These are phyloP conservation scores for Anneissia japonica DNA, from an alignment of 35 echinoderm and acorn worm species.

Conservation along the genomic window DNA sequence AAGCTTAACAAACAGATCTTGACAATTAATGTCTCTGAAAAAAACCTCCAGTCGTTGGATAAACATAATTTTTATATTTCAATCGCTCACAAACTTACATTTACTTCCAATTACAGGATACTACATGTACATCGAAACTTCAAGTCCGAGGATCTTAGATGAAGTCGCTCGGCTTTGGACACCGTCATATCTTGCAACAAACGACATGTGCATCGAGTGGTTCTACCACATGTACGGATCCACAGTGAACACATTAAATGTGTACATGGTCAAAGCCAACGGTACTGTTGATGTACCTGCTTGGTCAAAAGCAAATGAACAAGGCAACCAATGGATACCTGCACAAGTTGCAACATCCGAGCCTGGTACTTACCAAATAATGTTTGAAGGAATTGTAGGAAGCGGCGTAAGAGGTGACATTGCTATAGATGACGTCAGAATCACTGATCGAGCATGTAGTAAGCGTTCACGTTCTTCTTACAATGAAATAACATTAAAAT, in stretches of 20 bases:
- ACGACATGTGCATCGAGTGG: conserved; percentile 1
- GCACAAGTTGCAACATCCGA: background rate
- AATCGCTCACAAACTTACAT: no score
- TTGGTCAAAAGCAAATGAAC: background rate
- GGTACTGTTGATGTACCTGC: background rate
- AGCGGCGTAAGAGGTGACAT: no score
- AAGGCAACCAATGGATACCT: background rate
- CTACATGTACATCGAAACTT: conserved; percentile 80
- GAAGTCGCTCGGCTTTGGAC: conserved; percentile 57
- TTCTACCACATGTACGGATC: conserved; percentile 89
- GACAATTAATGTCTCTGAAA: no score
- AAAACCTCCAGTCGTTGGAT: no score
- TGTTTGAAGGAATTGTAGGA: no score
- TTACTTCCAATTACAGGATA: conserved; percentile 53
- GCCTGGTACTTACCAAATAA: no score
- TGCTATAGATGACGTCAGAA: no score
- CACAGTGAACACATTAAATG: conserved; percentile 61
- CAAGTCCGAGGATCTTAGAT: conserved; percentile 29
- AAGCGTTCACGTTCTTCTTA: no score
- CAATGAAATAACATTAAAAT: no score
- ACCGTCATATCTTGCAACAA: background rate
- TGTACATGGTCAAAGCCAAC: conserved; percentile 19
- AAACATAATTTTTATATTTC: no score
- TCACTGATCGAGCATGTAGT: no score
- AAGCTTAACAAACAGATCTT: no score